These are phyloP conservation scores for Rhamphomyia laevipes DNA, from an alignment of 2,888 invertebrate species.

Conservation along the genomic window DNA sequence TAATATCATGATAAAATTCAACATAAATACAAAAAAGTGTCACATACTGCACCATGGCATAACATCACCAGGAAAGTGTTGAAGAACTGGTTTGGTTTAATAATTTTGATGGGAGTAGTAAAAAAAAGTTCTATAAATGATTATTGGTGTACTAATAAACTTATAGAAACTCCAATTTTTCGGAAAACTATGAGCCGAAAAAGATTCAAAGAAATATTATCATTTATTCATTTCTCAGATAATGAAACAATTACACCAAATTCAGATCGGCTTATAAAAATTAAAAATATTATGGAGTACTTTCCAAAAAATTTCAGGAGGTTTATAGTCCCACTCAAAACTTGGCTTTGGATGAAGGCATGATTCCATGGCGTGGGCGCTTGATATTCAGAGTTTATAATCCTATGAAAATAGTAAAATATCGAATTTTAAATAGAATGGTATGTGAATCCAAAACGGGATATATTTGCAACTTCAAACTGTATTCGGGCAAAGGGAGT, in stretches of 20 bases:
- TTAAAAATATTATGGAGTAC: not conserved
- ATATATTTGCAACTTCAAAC: constrained; percentile 1
- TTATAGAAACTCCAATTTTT: not conserved
- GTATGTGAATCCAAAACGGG: constrained; percentile 3
- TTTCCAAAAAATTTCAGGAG: not conserved
- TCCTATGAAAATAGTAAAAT: constrained; percentile 5
- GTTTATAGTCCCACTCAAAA: not conserved
- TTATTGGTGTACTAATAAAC: not conserved
- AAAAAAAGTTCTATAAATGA: not conserved
- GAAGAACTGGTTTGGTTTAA: not conserved
- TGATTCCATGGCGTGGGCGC: not conserved
- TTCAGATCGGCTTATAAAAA: not conserved
- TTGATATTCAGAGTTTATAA: constrained; percentile 3
- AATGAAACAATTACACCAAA: not conserved
- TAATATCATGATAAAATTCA: not conserved
- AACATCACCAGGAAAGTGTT: not conserved
- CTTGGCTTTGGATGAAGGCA: not conserved
- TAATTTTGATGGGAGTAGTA: not conserved
- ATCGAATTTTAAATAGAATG: constrained; percentile 6
- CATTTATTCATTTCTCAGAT: not conserved
- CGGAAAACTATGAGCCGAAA: not conserved
- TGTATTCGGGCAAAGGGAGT: constrained; percentile 1
- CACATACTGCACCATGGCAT: not conserved
- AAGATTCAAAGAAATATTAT: not conserved
- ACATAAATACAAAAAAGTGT: not conserved